Base-by-base conservation (phyloP, 2,888 invertebrate genomes). In the Epistrophella euchroma region DNA sequence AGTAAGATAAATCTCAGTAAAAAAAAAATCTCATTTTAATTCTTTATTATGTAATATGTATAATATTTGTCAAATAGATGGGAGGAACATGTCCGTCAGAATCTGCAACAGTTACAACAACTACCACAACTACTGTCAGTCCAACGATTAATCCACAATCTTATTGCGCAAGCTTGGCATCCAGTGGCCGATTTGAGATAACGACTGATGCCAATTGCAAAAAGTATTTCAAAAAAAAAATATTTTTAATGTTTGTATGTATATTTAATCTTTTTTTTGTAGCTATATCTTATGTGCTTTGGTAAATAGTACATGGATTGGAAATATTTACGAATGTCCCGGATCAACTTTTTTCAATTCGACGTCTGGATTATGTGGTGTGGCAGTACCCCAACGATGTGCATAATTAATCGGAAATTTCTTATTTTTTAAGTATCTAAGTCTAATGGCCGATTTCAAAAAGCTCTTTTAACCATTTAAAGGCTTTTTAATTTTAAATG, bases 61-160 rank as follows among this genome's bases (percentile, higher is more conserved):
- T 25, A 25, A 28, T 28, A 28, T 28, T 28, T 28, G 6, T 28
- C 4, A 28, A 28, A 5, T 22, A 83, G 83, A 55, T 74, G 22
- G 84, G 79, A 9, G 74, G 45, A 6, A 83, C 78, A 4, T 83
- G 78, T 17, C 83, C 83, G 1, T 77, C 45, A 35, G 0, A 47
- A 17, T 11, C 66, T 22, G 17, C 47, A 35, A 25, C 43, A 19
- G n/a, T 37, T 5, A 2, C 50, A 35, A 2, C 40, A 9, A 70
- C 43, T 25, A 11, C 55, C 1, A 55, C 56, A 22, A 56, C 56
- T 13, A 56, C 56, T 13, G 22, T 56, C 9, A 45, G 72, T 40
- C 83, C 83, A 9, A 5, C 7, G 17, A 25, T 6, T 2, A 13
- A 58, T 4, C 66, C 76, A 2, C 28, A 72, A 10, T 25, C 17